Conservation (phyloP, 2,113 vertebrate genomes). For the Cyanistes caeruleus region DNA sequence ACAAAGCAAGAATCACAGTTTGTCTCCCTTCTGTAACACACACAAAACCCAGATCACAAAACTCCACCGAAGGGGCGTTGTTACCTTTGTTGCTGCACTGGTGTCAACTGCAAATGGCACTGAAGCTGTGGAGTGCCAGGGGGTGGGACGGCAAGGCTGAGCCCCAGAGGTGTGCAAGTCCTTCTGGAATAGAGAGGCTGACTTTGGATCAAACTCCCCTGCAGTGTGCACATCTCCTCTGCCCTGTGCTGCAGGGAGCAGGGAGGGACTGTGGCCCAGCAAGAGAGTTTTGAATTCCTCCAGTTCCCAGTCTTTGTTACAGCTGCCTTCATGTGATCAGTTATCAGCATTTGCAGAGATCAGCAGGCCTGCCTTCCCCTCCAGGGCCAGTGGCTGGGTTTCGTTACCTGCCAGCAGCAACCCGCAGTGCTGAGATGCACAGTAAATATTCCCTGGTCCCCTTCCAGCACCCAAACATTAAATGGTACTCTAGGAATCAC, state of each 20-base stretch:
- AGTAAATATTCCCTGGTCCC: neutral
- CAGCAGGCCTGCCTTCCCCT: neutral
- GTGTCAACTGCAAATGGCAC: neutral
- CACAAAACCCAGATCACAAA: neutral
- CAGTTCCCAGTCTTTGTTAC: neutral
- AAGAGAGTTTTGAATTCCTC: conserved; percentile 31
- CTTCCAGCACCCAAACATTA: neutral
- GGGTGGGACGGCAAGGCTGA: neutral
- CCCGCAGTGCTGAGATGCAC: neutral
- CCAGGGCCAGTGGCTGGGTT: neutral
- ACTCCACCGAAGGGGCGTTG: neutral
- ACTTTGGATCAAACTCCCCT: neutral
- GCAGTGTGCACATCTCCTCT: neutral
- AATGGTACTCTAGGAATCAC: neutral
- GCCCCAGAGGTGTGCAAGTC: neutral
- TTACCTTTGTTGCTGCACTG: neutral
- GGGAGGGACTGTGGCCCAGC: neutral
- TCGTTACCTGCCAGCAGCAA: conserved; percentile 59
- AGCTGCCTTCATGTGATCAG: neutral
- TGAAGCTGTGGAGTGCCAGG: neutral
- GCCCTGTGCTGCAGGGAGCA: neutral
- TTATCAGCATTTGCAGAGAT: conserved; percentile 17
- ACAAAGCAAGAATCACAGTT: neutral
- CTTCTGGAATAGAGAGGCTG: neutral
- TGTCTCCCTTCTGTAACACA: neutral